These are phyloP conservation scores for Tauraco erythrolophus DNA, from an alignment of 2,113 vertebrate species.

Conservation along the genomic window DNA sequence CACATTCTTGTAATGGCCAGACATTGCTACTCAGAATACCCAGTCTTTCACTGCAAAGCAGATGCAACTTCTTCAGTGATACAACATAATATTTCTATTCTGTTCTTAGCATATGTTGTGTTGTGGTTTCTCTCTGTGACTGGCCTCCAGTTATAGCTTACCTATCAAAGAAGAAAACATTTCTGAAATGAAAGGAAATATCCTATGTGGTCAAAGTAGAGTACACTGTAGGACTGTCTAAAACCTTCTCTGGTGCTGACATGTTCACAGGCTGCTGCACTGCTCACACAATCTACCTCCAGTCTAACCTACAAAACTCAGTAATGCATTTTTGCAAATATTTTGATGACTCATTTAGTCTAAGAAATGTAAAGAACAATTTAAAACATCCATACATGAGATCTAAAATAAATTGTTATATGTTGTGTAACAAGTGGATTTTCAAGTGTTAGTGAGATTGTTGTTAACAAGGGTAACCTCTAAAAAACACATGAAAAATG, in stretches of 20 bases:
- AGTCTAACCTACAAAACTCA: neutral
- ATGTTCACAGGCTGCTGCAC: neutral
- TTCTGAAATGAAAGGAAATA: neutral
- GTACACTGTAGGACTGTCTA: neutral
- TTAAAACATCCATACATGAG: neutral
- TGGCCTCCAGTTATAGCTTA: neutral
- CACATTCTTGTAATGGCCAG: neutral
- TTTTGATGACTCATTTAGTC: neutral
- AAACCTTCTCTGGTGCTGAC: neutral
- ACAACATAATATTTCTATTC: neutral
- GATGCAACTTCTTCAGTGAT: neutral
- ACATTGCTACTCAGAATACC: neutral
- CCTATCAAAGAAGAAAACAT: neutral
- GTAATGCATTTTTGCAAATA: neutral
- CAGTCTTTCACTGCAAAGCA: neutral
- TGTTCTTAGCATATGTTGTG: neutral
- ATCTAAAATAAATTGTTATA: neutral
- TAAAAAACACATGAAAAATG: neutral
- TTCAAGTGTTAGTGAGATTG: neutral
- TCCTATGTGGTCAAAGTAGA: neutral
- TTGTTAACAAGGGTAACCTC: neutral
- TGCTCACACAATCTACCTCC: neutral
- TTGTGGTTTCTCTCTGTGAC: neutral
- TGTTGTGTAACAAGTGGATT: neutral
- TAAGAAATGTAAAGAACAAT: neutral